Conservation (phyloP, 2,113 vertebrate genomes). For the Pogona vitticeps region DNA sequence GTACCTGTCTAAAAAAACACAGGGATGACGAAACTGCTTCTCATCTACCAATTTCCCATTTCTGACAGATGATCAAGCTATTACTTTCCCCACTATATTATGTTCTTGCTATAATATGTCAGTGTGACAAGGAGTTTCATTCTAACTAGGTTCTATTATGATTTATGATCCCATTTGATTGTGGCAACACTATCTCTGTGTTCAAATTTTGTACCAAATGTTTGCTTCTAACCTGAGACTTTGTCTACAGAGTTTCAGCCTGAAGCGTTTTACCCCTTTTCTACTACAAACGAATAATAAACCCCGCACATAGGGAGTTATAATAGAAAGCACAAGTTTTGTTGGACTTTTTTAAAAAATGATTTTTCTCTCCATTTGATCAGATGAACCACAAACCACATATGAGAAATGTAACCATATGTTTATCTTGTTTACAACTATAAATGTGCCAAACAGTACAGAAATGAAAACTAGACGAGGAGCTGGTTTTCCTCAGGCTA, state of each 20-base stretch:
- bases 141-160: conserved; percentile 47
- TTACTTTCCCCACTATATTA: conserved; percentile 26
- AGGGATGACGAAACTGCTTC: neutral
- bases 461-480: conserved; percentile 8
- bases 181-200: conserved; percentile 23
- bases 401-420: conserved; percentile 45
- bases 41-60: conserved; percentile 14
- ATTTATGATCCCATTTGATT: conserved; percentile 45
- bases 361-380: conserved; percentile 50
- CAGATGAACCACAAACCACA: conserved; percentile 44
- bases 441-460: conserved; percentile 35
- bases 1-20: neutral
- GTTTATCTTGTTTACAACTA: conserved; percentile 37
- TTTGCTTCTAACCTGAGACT: conserved; percentile 23
- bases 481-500: conserved; percentile 27
- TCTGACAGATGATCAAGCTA: conserved; percentile 17
- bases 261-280: conserved; percentile 22
- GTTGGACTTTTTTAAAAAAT: neutral
- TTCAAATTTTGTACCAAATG: conserved; percentile 57
- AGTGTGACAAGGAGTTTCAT: conserved; percentile 27
- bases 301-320: conserved; percentile 21
- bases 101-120: conserved; percentile 29
- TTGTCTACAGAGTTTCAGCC: conserved; percentile 44
- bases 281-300: conserved; percentile 42
- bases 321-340: conserved; percentile 18